Base-by-base conservation (phyloP, 2,888 invertebrate genomes). In the Formica aserva region DNA sequence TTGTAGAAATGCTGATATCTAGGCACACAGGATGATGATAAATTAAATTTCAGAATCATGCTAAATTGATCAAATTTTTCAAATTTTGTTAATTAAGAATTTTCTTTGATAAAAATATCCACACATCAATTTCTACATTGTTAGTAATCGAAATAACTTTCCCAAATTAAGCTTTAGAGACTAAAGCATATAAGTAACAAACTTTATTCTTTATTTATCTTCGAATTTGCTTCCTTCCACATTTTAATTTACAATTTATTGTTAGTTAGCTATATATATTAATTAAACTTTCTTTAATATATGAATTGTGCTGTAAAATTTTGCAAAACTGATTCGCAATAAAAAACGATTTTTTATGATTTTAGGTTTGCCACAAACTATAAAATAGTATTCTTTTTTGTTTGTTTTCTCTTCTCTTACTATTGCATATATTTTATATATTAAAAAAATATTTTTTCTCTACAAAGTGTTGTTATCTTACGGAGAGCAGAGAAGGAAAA, bases 381-480 rank as follows among this genome's bases (percentile, higher is more conserved):
- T 57, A 38, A 72, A 3, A 38, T 2, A 57, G 13, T 26, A 71
- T 55, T 15, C 9, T 71, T n/a, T n/a, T n/a, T n/a, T 3, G 11
- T 8, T 41, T 41, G 38, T 38, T 72, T n/a, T 52, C n/a, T 11
- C 5, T 35, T 1, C 22, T 57, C 3, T 55, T 15, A 55, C 5
- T 38, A 3, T 57, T 38, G 1, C 6, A 11, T 26, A n/a, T 55
- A 0, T 11, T 18, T 72, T 57, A 13, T 38, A 26, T 11, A 57
- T 18, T 72, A 3, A 18, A n/a, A 52, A 52, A n/a, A 52, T 52
- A 8, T 48, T 4, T 52, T n/a, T 52, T n/a, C 5, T 72, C 35
- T 32, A 13, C 38, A 13, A 38, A 38, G 71, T 72, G 57, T 72
- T 57, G 57, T 72, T 57, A 57, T 72, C 38, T 72, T 26, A 57